Base-by-base conservation (phyloP, 2,113 vertebrate genomes). In the Tragelaphus scriptus region DNA sequence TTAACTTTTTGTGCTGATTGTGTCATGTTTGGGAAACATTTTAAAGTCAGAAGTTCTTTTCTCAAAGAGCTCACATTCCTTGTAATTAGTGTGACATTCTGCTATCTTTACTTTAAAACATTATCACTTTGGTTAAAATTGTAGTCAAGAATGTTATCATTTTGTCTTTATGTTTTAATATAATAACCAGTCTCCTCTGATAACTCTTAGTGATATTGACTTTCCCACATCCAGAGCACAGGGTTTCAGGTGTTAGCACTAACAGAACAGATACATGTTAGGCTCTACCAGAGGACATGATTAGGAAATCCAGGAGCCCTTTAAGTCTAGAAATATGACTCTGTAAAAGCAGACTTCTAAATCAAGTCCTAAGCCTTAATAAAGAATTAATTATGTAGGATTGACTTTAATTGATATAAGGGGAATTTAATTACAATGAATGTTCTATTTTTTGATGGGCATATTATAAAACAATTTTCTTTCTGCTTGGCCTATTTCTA, bases 51-150 rank as follows among this genome's bases (percentile, higher is more conserved):
- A 86, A 51, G 8, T 88, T 82, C 6, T 95, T 47, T 81, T 81
- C 56, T 77, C 51, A 96, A 94, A 97, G 28, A 51, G 23, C 21
- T 94, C 25, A 80, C 3, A 23, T 44, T 94, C 1, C 28, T 90
- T 94, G 4, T 47, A 49, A 53, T 65, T 96, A 82, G 36, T 86
- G 5, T 80, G 47, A 56, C 7, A 68, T 40, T 65, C 23, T 84
- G n/a, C 49, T 92, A 10, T 88, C 94, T 95, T 95, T 82, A 53
- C 91, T 97, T 95, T 26, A 88, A 81, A 97, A 86, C 53, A 86
- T 65, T 82, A 8, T 75, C 40, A 84, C 6, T 77, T 15, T 85
- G 32, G 32, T 85, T 92, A 85, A 85, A 63, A 81, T 51, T 91
- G 2, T 63, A 56, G 44, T 77, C 5, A 53, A 49, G 65, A 77